Base-by-base conservation (phyloP, 2,113 vertebrate species). In the Peromyscus leucopus region DNA sequence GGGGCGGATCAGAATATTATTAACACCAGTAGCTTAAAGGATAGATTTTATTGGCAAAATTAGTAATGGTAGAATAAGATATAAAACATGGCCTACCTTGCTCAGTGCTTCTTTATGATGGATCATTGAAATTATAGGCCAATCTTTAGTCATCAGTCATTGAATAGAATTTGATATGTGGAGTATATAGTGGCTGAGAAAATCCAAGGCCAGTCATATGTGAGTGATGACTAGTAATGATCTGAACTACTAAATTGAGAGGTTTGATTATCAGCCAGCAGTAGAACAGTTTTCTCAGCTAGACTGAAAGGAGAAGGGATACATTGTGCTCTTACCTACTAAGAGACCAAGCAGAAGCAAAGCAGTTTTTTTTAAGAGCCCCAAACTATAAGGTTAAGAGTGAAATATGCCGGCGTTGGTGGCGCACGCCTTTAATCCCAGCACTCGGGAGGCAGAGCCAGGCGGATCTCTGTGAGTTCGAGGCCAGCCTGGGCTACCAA, bases 171-270 rank as follows among this genome's bases (percentile, higher is more conserved):
- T 95, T 93, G 55, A 9, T 61, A 63, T 59, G 2, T 85, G 39
- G 33, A 65, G n/a, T 95, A 93, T 95, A 93, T 84, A 80, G 84
- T 87, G 84, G 48, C 46, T 79, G 63, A 90, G 92, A 85, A 21
- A 67, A 55, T 67, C 11, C 13, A 95, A 92, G 57, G 78, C 5
- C 42, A 55, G 26, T 59, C 28, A 39, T 69, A 42, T 31, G 61
- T 90, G 17, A 96, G 48, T 69, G 78, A 36, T 90, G 33, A 92
- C 87, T 39, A 59, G 72, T 76, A 95, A 95, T 71, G 48, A 39
- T 87, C 67, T 87, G 79, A 87, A 93, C 19, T 75, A 76, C 28
- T 55, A 75, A 90, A 96, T 74, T 46, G 63, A 94, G 24, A 89
- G 78, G 15, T 89, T 94, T 94, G 71, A 67, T 85, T 69, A 69